A percentile compares a stretch with the other conserved stretches of the same genome.
These are phyloP conservation scores for Psittacula derbiana DNA, from an alignment of 2,797 vertebrate genomes.

Conservation along the genomic window DNA sequence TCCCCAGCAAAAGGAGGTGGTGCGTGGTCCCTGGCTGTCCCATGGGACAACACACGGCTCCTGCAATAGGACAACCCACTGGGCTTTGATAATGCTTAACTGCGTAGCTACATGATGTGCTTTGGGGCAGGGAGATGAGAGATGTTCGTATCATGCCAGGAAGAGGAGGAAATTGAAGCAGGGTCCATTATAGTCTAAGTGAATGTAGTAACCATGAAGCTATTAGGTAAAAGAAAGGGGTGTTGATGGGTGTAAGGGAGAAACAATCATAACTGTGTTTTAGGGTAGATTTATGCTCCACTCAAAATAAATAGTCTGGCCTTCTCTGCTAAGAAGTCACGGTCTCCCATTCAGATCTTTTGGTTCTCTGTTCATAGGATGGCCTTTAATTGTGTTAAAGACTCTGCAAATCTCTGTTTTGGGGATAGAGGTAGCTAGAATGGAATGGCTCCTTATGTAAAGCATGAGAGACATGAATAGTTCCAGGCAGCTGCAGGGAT, in stretches of 20 bases:
- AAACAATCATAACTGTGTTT: background rate
- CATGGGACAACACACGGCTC: background rate
- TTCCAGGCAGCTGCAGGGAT: slow-evolving; percentile 66
- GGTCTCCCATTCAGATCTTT: slow-evolving; percentile 13
- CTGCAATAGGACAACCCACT: background rate
- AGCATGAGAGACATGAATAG: slow-evolving; percentile 58
- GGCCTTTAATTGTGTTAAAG: slow-evolving; percentile 53
- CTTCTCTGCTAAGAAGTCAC: background rate
- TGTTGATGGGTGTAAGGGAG: background rate
- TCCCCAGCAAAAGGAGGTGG: background rate
- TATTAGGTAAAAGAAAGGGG: background rate
- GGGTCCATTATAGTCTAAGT: background rate
- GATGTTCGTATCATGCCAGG: background rate
- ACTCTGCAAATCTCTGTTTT: slow-evolving; percentile 22
- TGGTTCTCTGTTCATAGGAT: background rate
- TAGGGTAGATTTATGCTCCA: background rate
- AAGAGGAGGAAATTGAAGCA: background rate
- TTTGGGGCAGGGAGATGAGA: background rate
- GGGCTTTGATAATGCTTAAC: background rate
- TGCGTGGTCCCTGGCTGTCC: fast-evolving
- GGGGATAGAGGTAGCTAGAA: slow-evolving; percentile 2
- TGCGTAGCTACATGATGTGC: background rate
- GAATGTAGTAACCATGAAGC: background rate
- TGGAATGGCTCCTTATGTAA: slow-evolving; percentile 53
- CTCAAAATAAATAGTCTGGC: background rate